Percentiles rank a stretch among this genome's conserved stretches.
These are phyloP conservation scores for Pollachius pollachius DNA, from an alignment of 2,113 vertebrate species.

Conservation along the genomic window DNA sequence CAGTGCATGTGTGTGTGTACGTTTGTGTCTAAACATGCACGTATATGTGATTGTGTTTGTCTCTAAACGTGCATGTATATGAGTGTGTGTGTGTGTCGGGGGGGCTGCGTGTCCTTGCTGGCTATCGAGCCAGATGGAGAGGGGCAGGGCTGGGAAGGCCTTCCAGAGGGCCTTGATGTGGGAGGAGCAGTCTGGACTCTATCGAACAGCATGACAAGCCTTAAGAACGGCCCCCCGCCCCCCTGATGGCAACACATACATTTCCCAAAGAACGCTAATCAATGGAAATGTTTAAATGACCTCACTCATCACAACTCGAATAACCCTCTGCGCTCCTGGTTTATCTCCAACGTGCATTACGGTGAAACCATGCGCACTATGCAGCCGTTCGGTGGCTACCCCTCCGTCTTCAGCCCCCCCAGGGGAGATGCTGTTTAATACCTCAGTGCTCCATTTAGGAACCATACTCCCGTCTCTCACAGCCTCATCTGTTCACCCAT, in stretches of 20 bases:
- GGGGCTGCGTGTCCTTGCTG: background rate
- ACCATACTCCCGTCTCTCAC: too few relatives aligned
- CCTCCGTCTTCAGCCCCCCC: too few relatives aligned
- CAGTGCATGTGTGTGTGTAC: too few relatives aligned
- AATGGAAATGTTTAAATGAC: slow-evolving; percentile 60
- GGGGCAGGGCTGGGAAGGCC: slow-evolving; percentile 38
- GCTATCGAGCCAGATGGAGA: slow-evolving; percentile 48
- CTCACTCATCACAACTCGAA: slow-evolving; percentile 40
- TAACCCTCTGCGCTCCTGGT: slow-evolving; percentile 38
- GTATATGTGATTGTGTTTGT: slow-evolving; percentile 1
- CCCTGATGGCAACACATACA: slow-evolving; percentile 38
- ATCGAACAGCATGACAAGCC: slow-evolving; percentile 57
- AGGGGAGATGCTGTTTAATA: too few relatives aligned
- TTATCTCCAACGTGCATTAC: slow-evolving; percentile 42
- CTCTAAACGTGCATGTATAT: too few relatives aligned
- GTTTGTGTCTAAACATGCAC: background rate
- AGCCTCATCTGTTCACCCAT: too few relatives aligned
- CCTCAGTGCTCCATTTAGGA: too few relatives aligned
- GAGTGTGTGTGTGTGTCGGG: background rate
- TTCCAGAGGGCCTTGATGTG: slow-evolving; percentile 60
- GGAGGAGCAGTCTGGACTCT: slow-evolving; percentile 56
- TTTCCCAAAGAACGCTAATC: slow-evolving; percentile 60
- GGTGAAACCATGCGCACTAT: slow-evolving; percentile 38
- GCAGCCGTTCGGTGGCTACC: slow-evolving; percentile 43
- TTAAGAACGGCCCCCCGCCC: slow-evolving; percentile 45